Evolutionary conservation across 1,140 invertebrate genomes (phyloP).

Genomic region (Calliopsis andreniformis): DNA sequence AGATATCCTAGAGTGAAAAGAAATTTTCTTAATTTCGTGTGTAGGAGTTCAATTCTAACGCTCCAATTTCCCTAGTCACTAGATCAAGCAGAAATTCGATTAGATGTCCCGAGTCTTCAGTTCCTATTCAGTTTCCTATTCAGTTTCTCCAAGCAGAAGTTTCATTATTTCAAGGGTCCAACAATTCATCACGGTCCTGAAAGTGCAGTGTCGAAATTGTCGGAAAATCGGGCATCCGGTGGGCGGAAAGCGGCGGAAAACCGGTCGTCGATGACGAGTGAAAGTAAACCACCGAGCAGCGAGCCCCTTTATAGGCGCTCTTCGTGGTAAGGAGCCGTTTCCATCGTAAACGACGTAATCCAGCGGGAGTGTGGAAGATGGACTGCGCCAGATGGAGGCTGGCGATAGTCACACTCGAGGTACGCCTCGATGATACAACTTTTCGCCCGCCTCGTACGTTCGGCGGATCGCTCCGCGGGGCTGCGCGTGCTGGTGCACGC

Average conservation of each 20-base stretch:
- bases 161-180: neutral
- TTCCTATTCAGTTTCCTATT: too few species aligned
- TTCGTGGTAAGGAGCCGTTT: constrained; percentile 73
- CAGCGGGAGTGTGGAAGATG: constrained; percentile 48
- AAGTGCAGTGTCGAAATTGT: constrained; percentile 51
- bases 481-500: neutral
- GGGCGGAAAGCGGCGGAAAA: constrained; percentile 66
- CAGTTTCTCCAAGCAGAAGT: too few species aligned
- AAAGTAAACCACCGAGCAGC: constrained; percentile 66
- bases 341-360: constrained; percentile 59
- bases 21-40: too few species aligned
- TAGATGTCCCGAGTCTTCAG: too few species aligned
- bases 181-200: too few species aligned
- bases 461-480: neutral
- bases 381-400: constrained; percentile 65
- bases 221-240: constrained; percentile 58
- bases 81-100: too few species aligned
- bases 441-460: constrained; percentile 37
- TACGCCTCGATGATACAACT: constrained; percentile 70
- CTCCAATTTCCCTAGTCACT: too few species aligned
- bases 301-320: constrained; percentile 65
- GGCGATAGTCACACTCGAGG: constrained; percentile 76
- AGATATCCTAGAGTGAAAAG: too few species aligned
- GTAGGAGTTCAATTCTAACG: too few species aligned
- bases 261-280: constrained; percentile 76